Conservation (phyloP, 2,888 invertebrate genomes). For the Lycaena phlaeas region DNA sequence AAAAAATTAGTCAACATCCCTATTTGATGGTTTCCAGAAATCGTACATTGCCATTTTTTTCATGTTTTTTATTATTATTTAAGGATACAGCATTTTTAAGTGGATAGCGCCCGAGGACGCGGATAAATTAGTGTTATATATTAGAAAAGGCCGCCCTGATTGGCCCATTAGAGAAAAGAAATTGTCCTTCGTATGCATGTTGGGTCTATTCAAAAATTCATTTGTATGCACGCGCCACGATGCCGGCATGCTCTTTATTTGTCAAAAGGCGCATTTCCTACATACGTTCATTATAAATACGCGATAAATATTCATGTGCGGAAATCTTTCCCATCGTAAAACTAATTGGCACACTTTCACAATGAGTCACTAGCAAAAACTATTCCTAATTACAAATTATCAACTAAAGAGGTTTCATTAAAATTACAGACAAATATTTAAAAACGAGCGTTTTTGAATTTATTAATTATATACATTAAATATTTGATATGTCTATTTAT, state of each 20-base stretch:
- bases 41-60: no score
- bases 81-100: no score
- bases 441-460: conserved; percentile 2
- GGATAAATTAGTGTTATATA: no score
- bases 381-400: conserved; percentile 50
- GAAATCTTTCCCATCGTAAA: conserved; percentile 31
- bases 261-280: not conserved
- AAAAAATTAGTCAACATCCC: no score
- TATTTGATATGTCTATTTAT: conserved; percentile 57
- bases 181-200: no score
- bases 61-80: no score
- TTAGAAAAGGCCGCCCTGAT: no score
- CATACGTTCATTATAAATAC: conserved; percentile 11
- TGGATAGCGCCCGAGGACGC: no score
- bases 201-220: no score
- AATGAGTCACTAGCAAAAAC: conserved; percentile 67
- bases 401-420: conserved; percentile 47
- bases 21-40: no score
- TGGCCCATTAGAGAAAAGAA: no score
- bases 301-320: conserved; percentile 45
- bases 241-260: not conserved
- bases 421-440: conserved; percentile 16
- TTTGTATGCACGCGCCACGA: not conserved
- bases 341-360: conserved; percentile 73
- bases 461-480: conserved; percentile 34